Percentiles rank a stretch among this genome's conserved stretches.
Evolutionary conservation across 1,140 invertebrate species (phyloP).

Genomic region (Gonatopus flavifemur): DNA sequence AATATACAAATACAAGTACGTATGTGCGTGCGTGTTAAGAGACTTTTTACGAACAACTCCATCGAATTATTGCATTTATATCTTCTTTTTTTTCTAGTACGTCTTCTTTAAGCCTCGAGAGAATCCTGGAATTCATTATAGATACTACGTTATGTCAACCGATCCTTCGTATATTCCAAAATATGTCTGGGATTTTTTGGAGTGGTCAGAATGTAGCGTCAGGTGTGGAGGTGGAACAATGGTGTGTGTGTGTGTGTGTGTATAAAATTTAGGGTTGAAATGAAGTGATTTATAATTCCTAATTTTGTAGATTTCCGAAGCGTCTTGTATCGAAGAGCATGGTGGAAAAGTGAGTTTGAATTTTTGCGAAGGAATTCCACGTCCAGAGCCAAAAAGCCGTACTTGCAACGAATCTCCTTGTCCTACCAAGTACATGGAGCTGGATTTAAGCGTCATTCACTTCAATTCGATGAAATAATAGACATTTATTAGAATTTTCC

Average conservation of each 20-base stretch:
- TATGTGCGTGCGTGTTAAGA: not conserved
- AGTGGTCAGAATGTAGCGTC: slow-evolving; percentile 52
- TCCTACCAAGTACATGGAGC: slow-evolving; percentile 45
- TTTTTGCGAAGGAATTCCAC: slow-evolving; percentile 47
- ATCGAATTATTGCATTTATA: no score
- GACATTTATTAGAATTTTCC: not conserved
- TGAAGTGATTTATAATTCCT: no score
- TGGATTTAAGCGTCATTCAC: slow-evolving; percentile 9
- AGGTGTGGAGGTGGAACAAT: slow-evolving; percentile 56
- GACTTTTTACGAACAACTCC: no score
- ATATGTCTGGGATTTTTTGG: slow-evolving; percentile 58
- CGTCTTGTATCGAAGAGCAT: slow-evolving; percentile 53
- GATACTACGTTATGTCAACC: slow-evolving; percentile 41
- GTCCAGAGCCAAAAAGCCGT: slow-evolving; percentile 43
- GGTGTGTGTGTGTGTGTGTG: no score
- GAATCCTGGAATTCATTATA: slow-evolving; percentile 54
- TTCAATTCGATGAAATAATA: slow-evolving; percentile 9
- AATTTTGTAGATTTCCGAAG: slow-evolving; percentile 42
- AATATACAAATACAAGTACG: slow-evolving; percentile 44
- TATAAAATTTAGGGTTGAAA: no score
- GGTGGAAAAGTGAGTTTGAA: slow-evolving; percentile 50
- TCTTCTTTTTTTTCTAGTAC: slow-evolving; percentile 37
- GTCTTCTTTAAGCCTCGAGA: slow-evolving; percentile 37
- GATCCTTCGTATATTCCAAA: slow-evolving; percentile 41
- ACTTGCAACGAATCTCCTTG: slow-evolving; percentile 55